These are phyloP conservation scores for Liposcelis brunnea DNA, from an alignment of 2,888 invertebrate species.

Conservation along the genomic window DNA sequence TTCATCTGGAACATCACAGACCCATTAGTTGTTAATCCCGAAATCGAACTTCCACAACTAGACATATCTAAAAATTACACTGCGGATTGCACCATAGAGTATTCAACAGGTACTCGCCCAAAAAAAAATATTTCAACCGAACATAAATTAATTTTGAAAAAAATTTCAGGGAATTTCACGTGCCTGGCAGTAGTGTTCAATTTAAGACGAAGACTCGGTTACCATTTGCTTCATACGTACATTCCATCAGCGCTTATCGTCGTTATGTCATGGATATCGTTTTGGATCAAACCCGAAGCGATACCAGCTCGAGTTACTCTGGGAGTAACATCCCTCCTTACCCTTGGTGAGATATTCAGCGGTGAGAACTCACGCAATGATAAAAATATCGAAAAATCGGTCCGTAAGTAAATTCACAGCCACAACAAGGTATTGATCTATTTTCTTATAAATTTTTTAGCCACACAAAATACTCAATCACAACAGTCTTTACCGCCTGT, in stretches of 20 bases:
- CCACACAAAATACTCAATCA: conserved; percentile 83
- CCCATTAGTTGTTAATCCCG: conserved; percentile 71
- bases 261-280: conserved; percentile 91
- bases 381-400: not conserved
- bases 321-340: conserved; percentile 72
- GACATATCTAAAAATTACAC: conserved; percentile 76
- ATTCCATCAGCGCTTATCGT: conserved; percentile 83
- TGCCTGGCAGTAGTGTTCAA: conserved; percentile 81
- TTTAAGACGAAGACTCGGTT: conserved; percentile 63
- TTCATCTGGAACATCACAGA: conserved; percentile 82
- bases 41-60: conserved; percentile 75
- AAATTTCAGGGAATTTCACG: conserved; percentile 64
- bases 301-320: conserved; percentile 79
- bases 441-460: conserved; percentile 31
- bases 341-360: conserved; percentile 40
- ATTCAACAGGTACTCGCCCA: conserved; percentile 46
- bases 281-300: conserved; percentile 89
- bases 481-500: conserved; percentile 79
- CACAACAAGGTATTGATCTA: too few relatives aligned
- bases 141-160: not conserved
- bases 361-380: conserved; percentile 1
- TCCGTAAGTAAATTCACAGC: too few relatives aligned
- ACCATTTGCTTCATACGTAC: conserved; percentile 82
- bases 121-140: not conserved
- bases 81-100: conserved; percentile 73